Evolutionary conservation across 2,888 invertebrate genomes (phyloP), one percentile per base, ranked within the genome.

Genomic region (Saturnia japonica): DNA sequence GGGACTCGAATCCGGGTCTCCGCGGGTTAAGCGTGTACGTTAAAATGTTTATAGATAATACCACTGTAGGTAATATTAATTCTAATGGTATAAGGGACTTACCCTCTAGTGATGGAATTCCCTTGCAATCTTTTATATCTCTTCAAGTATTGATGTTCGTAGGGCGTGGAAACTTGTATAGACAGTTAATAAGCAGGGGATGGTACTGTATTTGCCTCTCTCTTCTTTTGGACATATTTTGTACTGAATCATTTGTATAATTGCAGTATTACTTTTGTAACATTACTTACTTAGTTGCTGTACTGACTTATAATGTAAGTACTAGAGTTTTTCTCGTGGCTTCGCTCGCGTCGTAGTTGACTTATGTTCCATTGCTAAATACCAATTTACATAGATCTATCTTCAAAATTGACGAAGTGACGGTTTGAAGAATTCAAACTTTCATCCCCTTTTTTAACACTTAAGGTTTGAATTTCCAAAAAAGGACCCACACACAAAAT

Each of bases 1-100:
- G 88, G 88, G 87, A 88, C 85, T 86, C 85, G 82, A 88, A 87
- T 86, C 78, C 79, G 89, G 92, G 91, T 91, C 91, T 91, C 91
- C 91, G 85, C 88, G 91, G 93, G 93, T 94, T 93, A 93, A 93
- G 89, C 89, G 91, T 78, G 83, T 85, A 89, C 89, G 91, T 88
- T 93, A 91, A 93, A 93, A 94, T 93, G 93, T 93, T 94, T 93
- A 93, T 90, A 93, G 92, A 93, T 93, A 93, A 94, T 91, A 86
- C 64, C 64, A 64, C 91, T 89, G 85, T 87, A 87, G 85, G 88
- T 88, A 90, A 92, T 91, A 89, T 90, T 90, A 88, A 90, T 89
- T 88, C 89, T 89, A 84, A 87, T 88, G 64, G 64, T 64, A 84
- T 76, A 77, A 82, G 84, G 87, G 88, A 85, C 82, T 77, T 74